phyloP scores from a whole-genome alignment of 2,113 vertebrate genomes.

The Zosterops lateralis region DNA sequence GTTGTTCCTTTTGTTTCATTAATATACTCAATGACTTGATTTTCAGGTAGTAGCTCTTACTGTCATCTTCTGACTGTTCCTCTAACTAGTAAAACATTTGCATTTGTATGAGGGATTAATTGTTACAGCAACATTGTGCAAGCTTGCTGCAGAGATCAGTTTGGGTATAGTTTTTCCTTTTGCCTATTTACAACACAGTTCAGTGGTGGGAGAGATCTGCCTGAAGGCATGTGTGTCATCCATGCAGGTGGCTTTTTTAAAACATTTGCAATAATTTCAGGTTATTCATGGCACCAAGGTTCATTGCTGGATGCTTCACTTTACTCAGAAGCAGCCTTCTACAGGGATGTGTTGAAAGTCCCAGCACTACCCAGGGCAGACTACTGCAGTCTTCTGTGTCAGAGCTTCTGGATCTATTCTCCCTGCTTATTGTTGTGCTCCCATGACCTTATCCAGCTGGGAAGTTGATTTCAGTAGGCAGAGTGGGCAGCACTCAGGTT shows the following conservation, averaged over 20 bases:
- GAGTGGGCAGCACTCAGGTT: not conserved
- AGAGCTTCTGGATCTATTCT: not conserved
- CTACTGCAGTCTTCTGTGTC: not conserved
- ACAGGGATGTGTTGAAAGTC: not conserved
- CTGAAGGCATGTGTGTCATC: not conserved
- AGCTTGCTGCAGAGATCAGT: not conserved
- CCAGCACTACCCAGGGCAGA: not conserved
- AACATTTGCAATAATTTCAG: not conserved
- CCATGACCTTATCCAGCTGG: not conserved
- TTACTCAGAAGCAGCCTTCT: not conserved
- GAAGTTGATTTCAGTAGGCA: not conserved
- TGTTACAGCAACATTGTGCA: not conserved
- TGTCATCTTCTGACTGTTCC: not conserved
- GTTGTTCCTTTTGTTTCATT: not conserved
- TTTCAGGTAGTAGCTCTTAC: not conserved
- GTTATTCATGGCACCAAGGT: not conserved
- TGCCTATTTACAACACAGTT: not conserved
- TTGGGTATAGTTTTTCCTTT: not conserved
- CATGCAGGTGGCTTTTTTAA: not conserved
- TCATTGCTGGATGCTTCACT: not conserved
- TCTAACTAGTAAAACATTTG: not conserved
- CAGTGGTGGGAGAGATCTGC: not conserved
- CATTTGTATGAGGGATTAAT: not conserved
- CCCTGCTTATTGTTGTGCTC: rapidly evolving
- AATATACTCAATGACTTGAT: not conserved